Evolutionary conservation across 2,888 invertebrate genomes (phyloP).

Genomic region (Myathropa florea): DNA sequence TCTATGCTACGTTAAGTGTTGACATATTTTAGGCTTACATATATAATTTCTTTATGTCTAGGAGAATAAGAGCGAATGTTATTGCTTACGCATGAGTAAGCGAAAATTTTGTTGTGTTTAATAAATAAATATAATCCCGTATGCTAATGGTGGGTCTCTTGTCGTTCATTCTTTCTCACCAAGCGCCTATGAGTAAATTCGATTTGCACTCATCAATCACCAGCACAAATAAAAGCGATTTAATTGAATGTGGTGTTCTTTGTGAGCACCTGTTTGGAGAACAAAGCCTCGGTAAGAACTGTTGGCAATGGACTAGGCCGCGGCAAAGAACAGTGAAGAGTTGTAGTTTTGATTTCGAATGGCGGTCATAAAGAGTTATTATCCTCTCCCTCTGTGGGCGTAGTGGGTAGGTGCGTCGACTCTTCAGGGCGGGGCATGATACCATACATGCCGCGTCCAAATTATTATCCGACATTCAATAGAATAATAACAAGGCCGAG

Average conservation of each 20-base stretch:
- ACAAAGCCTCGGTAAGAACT: background rate
- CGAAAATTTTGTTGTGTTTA: background rate
- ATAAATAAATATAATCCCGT: background rate
- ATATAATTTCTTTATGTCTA: conserved; percentile 2
- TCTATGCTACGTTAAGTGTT: conserved; percentile 35
- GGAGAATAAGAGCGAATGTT: conserved; percentile 39
- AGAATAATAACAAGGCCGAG: too few relatives aligned
- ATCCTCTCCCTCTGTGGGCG: too few relatives aligned
- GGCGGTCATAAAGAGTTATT: too few relatives aligned
- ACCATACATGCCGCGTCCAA: too few relatives aligned
- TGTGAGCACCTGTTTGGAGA: background rate
- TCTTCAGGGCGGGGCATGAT: too few relatives aligned
- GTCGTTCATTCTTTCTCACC: background rate
- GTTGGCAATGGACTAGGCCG: too few relatives aligned
- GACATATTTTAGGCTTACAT: conserved; percentile 22
- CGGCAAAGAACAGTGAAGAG: too few relatives aligned
- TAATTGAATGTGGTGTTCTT: background rate
- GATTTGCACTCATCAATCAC: background rate
- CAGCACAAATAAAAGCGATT: background rate
- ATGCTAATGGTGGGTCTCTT: background rate
- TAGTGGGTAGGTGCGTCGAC: too few relatives aligned
- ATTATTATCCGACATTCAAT: too few relatives aligned
- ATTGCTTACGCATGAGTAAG: background rate
- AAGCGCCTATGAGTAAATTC: background rate
- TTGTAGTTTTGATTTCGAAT: too few relatives aligned